phyloP scores from a whole-genome alignment of 2,113 vertebrate species.

The Paraplagusia blochii region DNA sequence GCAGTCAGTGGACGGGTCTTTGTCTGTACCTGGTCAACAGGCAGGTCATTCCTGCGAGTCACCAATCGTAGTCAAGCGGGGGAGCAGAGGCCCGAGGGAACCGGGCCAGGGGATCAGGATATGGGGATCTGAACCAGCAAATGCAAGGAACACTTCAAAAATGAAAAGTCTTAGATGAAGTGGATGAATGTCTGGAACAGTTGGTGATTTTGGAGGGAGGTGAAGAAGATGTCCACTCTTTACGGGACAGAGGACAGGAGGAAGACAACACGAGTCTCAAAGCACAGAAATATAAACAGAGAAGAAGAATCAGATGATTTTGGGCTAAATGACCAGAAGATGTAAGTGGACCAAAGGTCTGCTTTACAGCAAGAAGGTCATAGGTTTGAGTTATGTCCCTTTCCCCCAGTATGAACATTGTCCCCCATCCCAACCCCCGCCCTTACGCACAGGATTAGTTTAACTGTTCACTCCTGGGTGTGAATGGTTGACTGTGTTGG shows the following conservation, averaged over 20 bases:
- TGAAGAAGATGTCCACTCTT: slow-evolving; percentile 6
- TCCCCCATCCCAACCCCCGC: no score
- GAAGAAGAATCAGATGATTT: slow-evolving; percentile 31
- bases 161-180: no score
- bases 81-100: slow-evolving; percentile 80
- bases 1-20: slow-evolving; percentile 11
- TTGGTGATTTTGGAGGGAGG: slow-evolving; percentile 2
- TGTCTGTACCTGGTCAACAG: slow-evolving; percentile 52
- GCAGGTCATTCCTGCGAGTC: slow-evolving; percentile 47
- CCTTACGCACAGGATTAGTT: no score
- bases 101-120: slow-evolving; percentile 71
- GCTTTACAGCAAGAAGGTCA: no score
- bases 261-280: slow-evolving; percentile 29
- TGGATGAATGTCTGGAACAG: no score
- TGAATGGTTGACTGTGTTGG: no score
- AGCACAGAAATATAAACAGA: slow-evolving; percentile 35
- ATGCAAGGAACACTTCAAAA: background rate
- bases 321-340: slow-evolving; percentile 3
- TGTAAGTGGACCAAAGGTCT: no score
- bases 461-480: no score
- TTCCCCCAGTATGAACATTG: no score
- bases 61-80: slow-evolving; percentile 70
- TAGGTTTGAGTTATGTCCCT: no score
- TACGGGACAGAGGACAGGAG: background rate
- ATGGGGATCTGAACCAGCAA: slow-evolving; percentile 64